phyloP scores from a whole-genome alignment of 2,113 vertebrate genomes.

The Arvicanthis niloticus region DNA sequence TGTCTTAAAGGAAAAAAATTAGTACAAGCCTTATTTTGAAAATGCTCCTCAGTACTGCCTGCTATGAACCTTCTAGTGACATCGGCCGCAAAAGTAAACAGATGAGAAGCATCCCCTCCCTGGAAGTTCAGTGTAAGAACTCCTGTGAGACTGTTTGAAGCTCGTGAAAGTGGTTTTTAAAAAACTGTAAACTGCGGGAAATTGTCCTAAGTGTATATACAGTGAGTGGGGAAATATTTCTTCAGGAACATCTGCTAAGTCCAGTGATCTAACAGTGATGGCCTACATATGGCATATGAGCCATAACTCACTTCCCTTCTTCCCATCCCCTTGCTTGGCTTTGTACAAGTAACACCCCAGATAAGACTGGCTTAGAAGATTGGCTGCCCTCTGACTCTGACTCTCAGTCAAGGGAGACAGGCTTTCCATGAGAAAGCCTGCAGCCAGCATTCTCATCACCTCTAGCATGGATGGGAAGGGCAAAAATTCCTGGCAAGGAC shows the following conservation, averaged over 20 bases:
- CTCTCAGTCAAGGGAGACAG: not conserved
- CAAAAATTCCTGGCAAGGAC: not conserved
- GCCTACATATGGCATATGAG: not conserved
- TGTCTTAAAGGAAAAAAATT: not conserved
- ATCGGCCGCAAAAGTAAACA: not conserved
- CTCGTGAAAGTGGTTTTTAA: not conserved
- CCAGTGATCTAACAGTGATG: not conserved
- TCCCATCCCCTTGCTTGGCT: not conserved
- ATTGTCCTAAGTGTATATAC: not conserved
- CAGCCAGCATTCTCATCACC: slow-evolving; percentile 12
- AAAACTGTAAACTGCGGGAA: not conserved
- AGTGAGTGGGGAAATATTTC: slow-evolving; percentile 48
- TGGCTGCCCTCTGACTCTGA: not conserved
- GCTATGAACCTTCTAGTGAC: not conserved
- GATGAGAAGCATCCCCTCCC: not conserved
- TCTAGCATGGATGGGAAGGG: not conserved
- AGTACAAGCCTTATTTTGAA: slow-evolving; percentile 28
- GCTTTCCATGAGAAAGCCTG: slow-evolving; percentile 5
- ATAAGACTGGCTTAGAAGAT: not conserved
- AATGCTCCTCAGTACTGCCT: not conserved
- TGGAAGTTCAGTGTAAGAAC: slow-evolving; percentile 13
- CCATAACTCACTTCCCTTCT: not conserved
- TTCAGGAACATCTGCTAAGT: slow-evolving; percentile 62
- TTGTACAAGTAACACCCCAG: slow-evolving; percentile 24
- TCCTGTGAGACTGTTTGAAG: not conserved